Percentiles rank a stretch among this genome's conserved stretches.
phyloP scores from a whole-genome alignment of 2,888 invertebrate species.

The Halictus ligatus region DNA sequence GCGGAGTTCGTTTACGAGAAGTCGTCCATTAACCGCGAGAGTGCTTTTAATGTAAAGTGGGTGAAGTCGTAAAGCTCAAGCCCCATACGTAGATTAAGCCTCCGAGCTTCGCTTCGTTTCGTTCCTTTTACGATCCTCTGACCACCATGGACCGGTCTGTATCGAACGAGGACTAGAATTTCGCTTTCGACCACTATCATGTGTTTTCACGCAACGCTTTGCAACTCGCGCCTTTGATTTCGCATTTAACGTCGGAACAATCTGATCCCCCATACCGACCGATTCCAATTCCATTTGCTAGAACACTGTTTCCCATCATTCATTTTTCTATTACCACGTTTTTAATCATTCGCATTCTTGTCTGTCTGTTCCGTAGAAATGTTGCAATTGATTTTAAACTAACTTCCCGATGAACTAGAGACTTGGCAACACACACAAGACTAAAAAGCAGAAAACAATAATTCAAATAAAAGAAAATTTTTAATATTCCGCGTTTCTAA shows the following conservation, averaged over 20 bases:
- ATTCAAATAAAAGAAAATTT: too few relatives aligned
- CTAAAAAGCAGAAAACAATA: too few relatives aligned
- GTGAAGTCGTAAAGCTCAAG: conserved; percentile 71
- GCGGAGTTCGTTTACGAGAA: conserved; percentile 70
- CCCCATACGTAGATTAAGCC: conserved; percentile 70
- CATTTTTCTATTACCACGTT: too few relatives aligned
- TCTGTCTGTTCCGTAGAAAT: too few relatives aligned
- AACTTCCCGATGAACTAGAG: too few relatives aligned
- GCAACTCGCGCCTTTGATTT: background rate
- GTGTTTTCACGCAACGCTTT: conserved; percentile 35
- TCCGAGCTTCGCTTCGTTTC: conserved; percentile 46
- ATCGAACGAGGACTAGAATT: conserved; percentile 50
- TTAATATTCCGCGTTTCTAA: too few relatives aligned
- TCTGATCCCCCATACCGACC: background rate
- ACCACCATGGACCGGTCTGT: conserved; percentile 25
- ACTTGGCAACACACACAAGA: too few relatives aligned
- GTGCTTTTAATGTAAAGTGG: conserved; percentile 75
- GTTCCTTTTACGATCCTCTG: conserved; percentile 62
- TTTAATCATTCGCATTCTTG: too few relatives aligned
- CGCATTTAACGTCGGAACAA: background rate
- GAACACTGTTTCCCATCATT: background rate
- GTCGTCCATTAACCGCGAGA: conserved; percentile 74
- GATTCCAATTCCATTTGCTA: background rate
- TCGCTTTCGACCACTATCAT: conserved; percentile 48
- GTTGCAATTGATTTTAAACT: too few relatives aligned